Percentiles rank a stretch among this genome's conserved stretches.
Evolutionary conservation across 35 echinoderm and acorn worm species (phyloP).

Genomic region (Hemicentrotus pulcherrimus): DNA sequence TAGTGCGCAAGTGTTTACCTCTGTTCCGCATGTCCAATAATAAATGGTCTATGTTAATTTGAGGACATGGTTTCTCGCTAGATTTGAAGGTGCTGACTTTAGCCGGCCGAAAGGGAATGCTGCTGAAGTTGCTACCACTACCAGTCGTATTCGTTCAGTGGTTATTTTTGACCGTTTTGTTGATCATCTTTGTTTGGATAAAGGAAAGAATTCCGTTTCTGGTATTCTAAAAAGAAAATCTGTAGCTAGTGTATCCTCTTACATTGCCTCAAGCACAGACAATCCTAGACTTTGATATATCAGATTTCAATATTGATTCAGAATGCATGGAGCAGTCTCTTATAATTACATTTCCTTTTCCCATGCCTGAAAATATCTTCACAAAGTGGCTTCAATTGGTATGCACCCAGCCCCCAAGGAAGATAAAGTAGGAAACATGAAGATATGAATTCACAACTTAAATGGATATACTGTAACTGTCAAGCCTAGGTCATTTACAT

Average conservation of each 20-base stretch:
- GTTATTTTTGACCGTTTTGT: neutral
- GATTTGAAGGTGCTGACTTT: neutral
- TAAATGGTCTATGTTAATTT: constrained; percentile 43
- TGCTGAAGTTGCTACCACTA: neutral
- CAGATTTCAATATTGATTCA: neutral
- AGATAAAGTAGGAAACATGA: too few species aligned
- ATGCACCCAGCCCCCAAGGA: neutral
- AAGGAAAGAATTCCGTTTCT: neutral
- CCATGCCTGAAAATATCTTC: neutral
- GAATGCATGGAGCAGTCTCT: neutral
- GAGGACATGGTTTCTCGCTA: constrained; percentile 16
- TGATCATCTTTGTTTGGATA: neutral
- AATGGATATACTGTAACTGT: too few species aligned
- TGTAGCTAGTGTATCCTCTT: neutral
- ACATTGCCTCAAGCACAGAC: neutral
- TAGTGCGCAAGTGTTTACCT: constrained; percentile 17
- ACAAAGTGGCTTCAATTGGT: neutral
- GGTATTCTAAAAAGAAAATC: neutral
- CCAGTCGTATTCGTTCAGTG: neutral
- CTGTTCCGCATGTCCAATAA: constrained; percentile 32
- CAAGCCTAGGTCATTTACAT: too few species aligned
- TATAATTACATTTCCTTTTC: neutral
- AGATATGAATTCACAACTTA: too few species aligned
- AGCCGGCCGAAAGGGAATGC: neutral
- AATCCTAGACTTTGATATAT: neutral